Evolutionary conservation across 2,888 invertebrate species (phyloP), one percentile per base, ranked within the genome.

Genomic region (Latheticus oryzae): DNA sequence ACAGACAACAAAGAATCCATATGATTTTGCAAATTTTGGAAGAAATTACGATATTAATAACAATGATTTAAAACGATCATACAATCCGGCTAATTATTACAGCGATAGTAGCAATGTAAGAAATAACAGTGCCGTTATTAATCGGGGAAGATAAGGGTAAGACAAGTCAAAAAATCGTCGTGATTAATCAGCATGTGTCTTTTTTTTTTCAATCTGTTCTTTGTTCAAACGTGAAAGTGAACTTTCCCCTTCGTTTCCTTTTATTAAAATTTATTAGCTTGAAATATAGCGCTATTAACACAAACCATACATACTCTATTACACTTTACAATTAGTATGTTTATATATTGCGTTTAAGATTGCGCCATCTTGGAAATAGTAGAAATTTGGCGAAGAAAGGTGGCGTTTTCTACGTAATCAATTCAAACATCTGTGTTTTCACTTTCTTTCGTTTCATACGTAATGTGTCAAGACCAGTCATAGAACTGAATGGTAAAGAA

Each of bases 1-100:
- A 70, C 73, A 69, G 42, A 85, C 87, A 1, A 85, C 86, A 3
- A 84, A 83, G 75, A 84, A 78, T 68, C 81, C 80, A 1, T 81
- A 81, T 67, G 75, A 80, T 70, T 79, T 80, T 68, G 77, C 76
- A 45, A 77, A 78, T 68, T 78, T 78, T 65, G 77, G 72, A 59
- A 75, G 71, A 60, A 69, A 67, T 53, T 71, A 72, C 55, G 70
- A 74, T 55, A 62, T 75, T 30, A 76, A 76, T 64, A 78, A 76
- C 66, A 79, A 79, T 64, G 76, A 78, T 61, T 63, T 79, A 66
- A 78, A 81, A 67, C 78, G 82, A 66, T 81, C 81, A 54, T 81
- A 76, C 63, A 76, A 76, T 60, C 70, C 72, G 47, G 76, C 80
- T 65, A 83, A 79, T 75, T 83, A 80, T 73, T 80, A 62, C 62